Conservation (phyloP, 2,888 invertebrate genomes). For the Aphidoletes aphidimyza region DNA sequence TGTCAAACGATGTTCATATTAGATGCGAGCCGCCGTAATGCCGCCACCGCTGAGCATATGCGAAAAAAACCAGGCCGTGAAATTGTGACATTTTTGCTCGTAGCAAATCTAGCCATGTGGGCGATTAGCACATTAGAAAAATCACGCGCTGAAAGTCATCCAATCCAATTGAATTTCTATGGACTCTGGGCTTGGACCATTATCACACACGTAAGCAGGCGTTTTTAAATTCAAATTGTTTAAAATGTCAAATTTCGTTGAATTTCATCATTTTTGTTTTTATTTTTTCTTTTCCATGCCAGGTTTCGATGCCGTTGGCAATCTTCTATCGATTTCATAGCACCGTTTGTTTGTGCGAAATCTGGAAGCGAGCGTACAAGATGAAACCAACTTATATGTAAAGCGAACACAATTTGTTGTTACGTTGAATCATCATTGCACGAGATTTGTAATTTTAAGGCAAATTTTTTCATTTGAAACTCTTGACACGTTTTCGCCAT, state of each 20-base stretch:
- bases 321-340: slow-evolving; percentile 96
- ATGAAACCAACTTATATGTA: slow-evolving; percentile 89
- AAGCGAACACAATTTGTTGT: slow-evolving; percentile 57
- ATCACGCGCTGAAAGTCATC: slow-evolving; percentile 89
- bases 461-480: too few species aligned
- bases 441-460: background rate
- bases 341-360: slow-evolving; percentile 93
- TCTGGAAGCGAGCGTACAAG: slow-evolving; percentile 96
- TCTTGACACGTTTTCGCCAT: too few species aligned
- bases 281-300: too few species aligned
- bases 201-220: slow-evolving; percentile 83
- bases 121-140: slow-evolving; percentile 93
- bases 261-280: too few species aligned
- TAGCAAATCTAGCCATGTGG: slow-evolving; percentile 94
- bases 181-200: slow-evolving; percentile 96
- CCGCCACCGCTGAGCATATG: slow-evolving; percentile 83
- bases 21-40: slow-evolving; percentile 87
- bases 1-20: slow-evolving; percentile 91
- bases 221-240: too few species aligned
- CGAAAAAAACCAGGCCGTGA: slow-evolving; percentile 91
- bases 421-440: too few species aligned
- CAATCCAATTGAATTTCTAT: slow-evolving; percentile 90
- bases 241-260: too few species aligned
- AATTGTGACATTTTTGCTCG: slow-evolving; percentile 90
- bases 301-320: slow-evolving; percentile 86